phyloP scores from a whole-genome alignment of 2,797 vertebrate species.

The Melanogrammus aeglefinus region DNA sequence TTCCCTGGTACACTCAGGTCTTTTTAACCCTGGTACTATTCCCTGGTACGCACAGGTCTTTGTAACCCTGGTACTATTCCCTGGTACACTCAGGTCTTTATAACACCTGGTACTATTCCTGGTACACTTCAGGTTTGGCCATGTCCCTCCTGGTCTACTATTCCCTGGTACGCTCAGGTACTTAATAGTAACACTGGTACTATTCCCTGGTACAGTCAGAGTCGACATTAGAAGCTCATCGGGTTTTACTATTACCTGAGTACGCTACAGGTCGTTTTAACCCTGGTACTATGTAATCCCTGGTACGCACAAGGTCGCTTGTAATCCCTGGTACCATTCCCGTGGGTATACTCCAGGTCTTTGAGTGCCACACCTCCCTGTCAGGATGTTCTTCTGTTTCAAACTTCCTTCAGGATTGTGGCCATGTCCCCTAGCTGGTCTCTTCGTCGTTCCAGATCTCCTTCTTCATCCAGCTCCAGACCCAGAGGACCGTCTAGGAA shows the following conservation, averaged over 20 bases:
- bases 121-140: no score
- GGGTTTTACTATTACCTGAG: no score
- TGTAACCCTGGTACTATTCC: neutral
- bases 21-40: no score
- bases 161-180: no score
- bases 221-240: no score
- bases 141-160: no score
- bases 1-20: no score
- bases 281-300: no score
- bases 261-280: no score
- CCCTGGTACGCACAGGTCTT: neutral
- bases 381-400: conserved; percentile 98
- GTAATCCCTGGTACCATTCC: neutral
- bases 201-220: neutral
- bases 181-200: no score
- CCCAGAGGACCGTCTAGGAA: conserved; percentile 89
- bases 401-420: conserved; percentile 95
- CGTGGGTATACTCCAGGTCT: neutral
- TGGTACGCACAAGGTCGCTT: no score
- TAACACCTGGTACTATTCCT: no score
- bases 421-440: conserved; percentile 98
- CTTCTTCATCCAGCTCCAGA: conserved; percentile 89
- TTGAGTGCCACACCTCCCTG: conserved; percentile 78
- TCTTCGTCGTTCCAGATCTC: conserved; percentile 97
- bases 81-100: neutral